phyloP scores from a whole-genome alignment of 2,113 vertebrate species.

The Gallinago media region DNA sequence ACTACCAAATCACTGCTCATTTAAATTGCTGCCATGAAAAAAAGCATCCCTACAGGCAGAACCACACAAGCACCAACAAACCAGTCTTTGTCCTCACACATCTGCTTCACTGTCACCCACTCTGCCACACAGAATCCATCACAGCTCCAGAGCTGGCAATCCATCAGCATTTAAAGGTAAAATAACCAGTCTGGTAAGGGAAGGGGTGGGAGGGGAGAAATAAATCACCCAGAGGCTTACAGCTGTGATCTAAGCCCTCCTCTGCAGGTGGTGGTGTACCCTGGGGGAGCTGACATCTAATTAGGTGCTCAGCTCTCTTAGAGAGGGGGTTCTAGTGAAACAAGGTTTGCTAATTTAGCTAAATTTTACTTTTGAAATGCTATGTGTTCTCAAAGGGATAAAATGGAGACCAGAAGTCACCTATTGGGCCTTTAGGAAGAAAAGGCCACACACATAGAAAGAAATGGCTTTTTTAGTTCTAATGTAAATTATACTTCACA shows the following conservation, averaged over 20 bases:
- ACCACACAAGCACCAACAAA: not conserved
- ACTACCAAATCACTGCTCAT: not conserved
- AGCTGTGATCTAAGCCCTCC: not conserved
- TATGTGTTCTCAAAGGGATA: not conserved
- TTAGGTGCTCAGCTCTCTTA: not conserved
- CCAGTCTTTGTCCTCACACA: not conserved
- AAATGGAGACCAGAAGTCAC: not conserved
- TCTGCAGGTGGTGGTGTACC: not conserved
- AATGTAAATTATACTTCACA: rapidly evolving
- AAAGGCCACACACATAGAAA: not conserved
- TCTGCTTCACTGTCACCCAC: not conserved
- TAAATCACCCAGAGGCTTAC: slow-evolving; percentile 14
- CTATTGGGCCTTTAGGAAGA: not conserved
- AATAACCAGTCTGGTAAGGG: not conserved
- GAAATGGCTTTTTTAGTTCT: not conserved
- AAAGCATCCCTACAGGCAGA: not conserved
- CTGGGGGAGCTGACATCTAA: not conserved
- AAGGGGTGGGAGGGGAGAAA: not conserved
- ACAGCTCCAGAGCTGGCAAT: not conserved
- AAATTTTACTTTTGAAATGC: not conserved
- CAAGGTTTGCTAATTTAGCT: not conserved
- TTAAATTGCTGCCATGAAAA: not conserved
- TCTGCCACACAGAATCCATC: not conserved
- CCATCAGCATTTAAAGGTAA: slow-evolving; percentile 34
- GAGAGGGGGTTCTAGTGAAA: not conserved